A percentile compares a stretch with the other conserved stretches of the same genome.
These are phyloP conservation scores for Ormyrus pomaceus DNA, from an alignment of 2,888 invertebrate genomes.

Conservation along the genomic window DNA sequence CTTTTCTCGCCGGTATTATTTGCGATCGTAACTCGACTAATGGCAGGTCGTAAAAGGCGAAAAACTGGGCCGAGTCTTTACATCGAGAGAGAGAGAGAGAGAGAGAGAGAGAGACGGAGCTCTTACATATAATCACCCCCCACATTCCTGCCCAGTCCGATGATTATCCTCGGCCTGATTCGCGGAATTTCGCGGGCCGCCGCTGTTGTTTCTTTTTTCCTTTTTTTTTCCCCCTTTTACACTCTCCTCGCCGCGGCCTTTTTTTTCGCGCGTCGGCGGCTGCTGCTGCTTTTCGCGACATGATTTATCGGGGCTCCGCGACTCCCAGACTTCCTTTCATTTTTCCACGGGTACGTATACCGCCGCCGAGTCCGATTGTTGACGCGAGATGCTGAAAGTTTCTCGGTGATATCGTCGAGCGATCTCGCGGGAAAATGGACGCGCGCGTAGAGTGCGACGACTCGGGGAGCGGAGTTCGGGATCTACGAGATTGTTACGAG, in stretches of 20 bases:
- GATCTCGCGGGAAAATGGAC: too few species aligned
- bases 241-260: not conserved
- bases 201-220: not conserved
- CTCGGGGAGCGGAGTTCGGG: too few species aligned
- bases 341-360: not conserved
- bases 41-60: constrained; percentile 49
- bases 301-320: constrained; percentile 8
- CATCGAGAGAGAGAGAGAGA: too few species aligned
- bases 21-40: constrained; percentile 47
- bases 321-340: constrained; percentile 36
- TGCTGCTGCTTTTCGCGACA: not conserved
- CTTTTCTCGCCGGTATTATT: too few species aligned
- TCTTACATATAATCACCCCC: constrained; percentile 5
- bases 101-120: too few species aligned
- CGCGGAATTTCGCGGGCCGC: constrained; percentile 37
- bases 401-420: too few species aligned
- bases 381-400: not conserved
- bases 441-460: too few species aligned
- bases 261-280: not conserved
- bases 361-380: constrained; percentile 22
- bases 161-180: constrained; percentile 39
- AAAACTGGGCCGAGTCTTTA: constrained; percentile 30
- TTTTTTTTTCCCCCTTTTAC: not conserved
- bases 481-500: too few species aligned
- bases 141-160: constrained; percentile 40